phyloP scores from a whole-genome alignment of 2,888 invertebrate genomes.

The Cataglyphis altisquamis region DNA sequence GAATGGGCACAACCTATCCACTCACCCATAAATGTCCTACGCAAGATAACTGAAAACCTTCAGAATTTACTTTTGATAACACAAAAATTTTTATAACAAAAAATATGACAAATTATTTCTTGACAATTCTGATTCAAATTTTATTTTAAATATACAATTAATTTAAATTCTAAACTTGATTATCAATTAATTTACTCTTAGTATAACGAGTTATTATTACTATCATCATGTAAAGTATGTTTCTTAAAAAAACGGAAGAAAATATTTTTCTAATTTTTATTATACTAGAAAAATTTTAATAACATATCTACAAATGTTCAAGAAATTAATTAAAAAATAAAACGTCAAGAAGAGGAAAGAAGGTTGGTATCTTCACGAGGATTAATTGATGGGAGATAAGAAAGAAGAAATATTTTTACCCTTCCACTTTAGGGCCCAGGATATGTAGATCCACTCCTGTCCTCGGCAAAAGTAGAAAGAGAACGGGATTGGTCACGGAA shows the following conservation, averaged over 20 bases:
- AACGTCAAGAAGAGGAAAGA: not conserved
- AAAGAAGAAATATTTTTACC: not conserved
- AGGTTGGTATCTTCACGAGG: not conserved
- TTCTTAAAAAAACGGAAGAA: not conserved
- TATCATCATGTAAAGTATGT: not conserved
- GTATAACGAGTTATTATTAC: not conserved
- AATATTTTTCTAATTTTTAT: not conserved
- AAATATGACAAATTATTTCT: not conserved
- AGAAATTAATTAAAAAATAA: not conserved
- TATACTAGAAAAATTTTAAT: conserved; percentile 8
- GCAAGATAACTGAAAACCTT: conserved; percentile 20
- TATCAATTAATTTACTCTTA: not conserved
- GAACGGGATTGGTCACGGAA: conserved; percentile 44
- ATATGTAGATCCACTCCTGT: conserved; percentile 36
- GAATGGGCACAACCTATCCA: conserved; percentile 15
- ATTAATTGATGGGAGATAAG: not conserved
- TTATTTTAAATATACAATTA: not conserved
- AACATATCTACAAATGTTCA: not conserved
- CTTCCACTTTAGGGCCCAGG: conserved; percentile 4
- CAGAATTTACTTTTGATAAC: not conserved
- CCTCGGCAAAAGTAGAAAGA: conserved; percentile 17
- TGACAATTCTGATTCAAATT: not conserved
- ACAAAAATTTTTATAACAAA: not conserved
- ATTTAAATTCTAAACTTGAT: no score
- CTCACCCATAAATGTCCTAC: conserved; percentile 4